A percentile compares a stretch with the other conserved stretches of the same genome.
Evolutionary conservation across 2,113 vertebrate species (phyloP).

Genomic region (Oplegnathus fasciatus): DNA sequence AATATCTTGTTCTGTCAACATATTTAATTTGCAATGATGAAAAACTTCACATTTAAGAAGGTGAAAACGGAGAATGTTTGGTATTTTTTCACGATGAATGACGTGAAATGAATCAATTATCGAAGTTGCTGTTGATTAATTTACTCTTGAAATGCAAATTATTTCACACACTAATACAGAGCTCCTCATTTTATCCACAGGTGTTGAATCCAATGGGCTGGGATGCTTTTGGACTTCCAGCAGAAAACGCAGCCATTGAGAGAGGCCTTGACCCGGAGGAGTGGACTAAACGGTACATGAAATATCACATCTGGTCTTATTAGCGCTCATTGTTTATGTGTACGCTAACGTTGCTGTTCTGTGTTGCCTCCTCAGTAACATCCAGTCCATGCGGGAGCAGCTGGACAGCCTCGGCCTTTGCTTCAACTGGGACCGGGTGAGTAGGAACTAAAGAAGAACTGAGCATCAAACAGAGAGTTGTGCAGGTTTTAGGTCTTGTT

Average conservation of each 20-base stretch:
- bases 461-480: neutral
- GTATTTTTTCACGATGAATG: neutral
- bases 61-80: neutral
- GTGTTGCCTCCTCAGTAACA: conserved; percentile 88
- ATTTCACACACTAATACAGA: neutral
- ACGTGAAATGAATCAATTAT: neutral
- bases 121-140: neutral
- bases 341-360: neutral
- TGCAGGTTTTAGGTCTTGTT: neutral
- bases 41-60: neutral
- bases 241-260: conserved; percentile 97
- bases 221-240: conserved; percentile 97
- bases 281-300: conserved; percentile 92
- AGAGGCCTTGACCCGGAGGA: conserved; percentile 90
- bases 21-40: neutral
- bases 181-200: conserved; percentile 71
- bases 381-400: conserved; percentile 92
- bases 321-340: neutral
- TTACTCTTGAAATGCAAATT: neutral
- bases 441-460: conserved; percentile 54
- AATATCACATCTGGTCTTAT: neutral
- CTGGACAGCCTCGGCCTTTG: conserved; percentile 92
- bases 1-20: too few relatives aligned
- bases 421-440: conserved; percentile 97
- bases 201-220: conserved; percentile 99